These are phyloP conservation scores for Lasioglossum leucozonium DNA, from an alignment of 2,888 invertebrate genomes.

Conservation along the genomic window DNA sequence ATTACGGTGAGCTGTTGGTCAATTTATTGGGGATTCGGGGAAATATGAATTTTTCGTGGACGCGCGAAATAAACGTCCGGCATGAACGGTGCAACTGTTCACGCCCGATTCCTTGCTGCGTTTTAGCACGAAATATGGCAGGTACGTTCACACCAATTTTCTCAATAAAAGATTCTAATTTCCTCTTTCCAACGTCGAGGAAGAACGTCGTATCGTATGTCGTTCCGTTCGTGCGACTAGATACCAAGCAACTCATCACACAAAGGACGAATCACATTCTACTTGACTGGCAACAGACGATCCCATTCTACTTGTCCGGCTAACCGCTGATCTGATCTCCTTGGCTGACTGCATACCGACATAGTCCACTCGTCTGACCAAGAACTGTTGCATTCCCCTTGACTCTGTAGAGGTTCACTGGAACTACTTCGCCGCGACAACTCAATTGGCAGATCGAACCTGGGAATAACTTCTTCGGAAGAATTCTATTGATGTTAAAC, in stretches of 20 bases:
- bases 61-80: neutral
- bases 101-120: neutral
- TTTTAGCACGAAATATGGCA: no score
- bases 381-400: conserved; percentile 12
- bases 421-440: neutral
- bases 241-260: neutral
- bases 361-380: conserved; percentile 14
- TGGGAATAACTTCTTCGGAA: neutral
- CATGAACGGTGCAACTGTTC: neutral
- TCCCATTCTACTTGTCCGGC: neutral
- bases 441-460: neutral
- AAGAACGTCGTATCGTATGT: neutral
- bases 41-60: neutral
- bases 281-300: conserved; percentile 3
- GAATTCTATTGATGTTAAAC: neutral
- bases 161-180: neutral
- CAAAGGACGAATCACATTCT: neutral
- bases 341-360: conserved; percentile 2
- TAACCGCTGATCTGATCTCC: conserved; percentile 10
- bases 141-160: neutral
- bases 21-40: neutral
- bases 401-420: neutral
- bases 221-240: neutral
- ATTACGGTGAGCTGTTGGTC: neutral
- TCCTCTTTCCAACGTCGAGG: neutral